These are phyloP conservation scores for Lophius americanus DNA, from an alignment of 2,797 vertebrate genomes.

Conservation along the genomic window DNA sequence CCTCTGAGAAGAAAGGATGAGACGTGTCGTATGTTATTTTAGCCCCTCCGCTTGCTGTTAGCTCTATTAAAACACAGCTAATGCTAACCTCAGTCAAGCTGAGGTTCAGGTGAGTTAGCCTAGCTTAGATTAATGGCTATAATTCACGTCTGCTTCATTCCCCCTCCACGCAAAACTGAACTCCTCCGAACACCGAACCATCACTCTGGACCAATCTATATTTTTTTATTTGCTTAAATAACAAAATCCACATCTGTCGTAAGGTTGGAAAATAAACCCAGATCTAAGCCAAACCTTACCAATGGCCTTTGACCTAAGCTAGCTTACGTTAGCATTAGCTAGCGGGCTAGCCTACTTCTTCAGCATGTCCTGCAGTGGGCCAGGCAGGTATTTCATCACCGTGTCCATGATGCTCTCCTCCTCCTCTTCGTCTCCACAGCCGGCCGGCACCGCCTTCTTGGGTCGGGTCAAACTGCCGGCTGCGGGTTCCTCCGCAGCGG, in stretches of 20 bases:
- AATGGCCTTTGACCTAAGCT: slow-evolving; percentile 59
- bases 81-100: slow-evolving; percentile 38
- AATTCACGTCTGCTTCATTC: slow-evolving; percentile 34
- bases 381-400: slow-evolving; percentile 98
- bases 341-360: slow-evolving; percentile 87
- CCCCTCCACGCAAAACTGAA: slow-evolving; percentile 23
- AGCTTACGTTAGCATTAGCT: slow-evolving; percentile 51
- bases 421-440: slow-evolving; percentile 93
- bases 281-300: slow-evolving; percentile 54
- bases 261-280: slow-evolving; percentile 21
- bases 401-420: slow-evolving; percentile 98
- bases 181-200: slow-evolving; percentile 29
- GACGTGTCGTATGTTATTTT: slow-evolving; percentile 50
- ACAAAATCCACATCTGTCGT: slow-evolving; percentile 13
- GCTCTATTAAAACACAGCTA: slow-evolving; percentile 43
- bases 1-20: slow-evolving; percentile 65
- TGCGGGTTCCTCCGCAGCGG: slow-evolving; percentile 87
- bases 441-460: slow-evolving; percentile 93
- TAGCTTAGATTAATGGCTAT: slow-evolving; percentile 45
- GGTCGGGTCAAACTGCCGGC: slow-evolving; percentile 95
- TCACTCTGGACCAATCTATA: not conserved
- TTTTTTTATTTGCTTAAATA: slow-evolving; percentile 1
- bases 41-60: slow-evolving; percentile 51
- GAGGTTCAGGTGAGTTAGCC: slow-evolving; percentile 43
- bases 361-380: slow-evolving; percentile 98